Percentiles rank a stretch among this genome's conserved stretches.
These are phyloP conservation scores for Echinops telfairi DNA, from an alignment of 2,113 vertebrate genomes.

Conservation along the genomic window DNA sequence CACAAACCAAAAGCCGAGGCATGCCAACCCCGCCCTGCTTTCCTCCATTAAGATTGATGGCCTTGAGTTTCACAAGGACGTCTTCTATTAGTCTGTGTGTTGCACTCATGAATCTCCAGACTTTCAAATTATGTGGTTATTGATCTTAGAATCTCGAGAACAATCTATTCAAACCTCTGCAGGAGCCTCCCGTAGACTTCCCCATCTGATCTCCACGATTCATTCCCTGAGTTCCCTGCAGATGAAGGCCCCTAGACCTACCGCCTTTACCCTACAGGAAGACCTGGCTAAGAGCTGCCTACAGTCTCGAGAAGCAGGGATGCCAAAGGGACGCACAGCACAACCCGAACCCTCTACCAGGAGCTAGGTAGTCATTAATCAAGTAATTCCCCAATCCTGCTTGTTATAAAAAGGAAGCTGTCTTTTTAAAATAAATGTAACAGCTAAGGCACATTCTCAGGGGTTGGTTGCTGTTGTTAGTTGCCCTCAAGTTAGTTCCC, in stretches of 20 bases:
- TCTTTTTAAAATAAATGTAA: slow-evolving; percentile 23
- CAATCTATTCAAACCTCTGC: too few species aligned
- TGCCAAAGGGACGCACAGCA: slow-evolving; percentile 17
- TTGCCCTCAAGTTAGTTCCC: too few species aligned
- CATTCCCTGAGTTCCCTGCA: too few species aligned
- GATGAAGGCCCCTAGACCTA: too few species aligned
- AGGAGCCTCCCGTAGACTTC: too few species aligned
- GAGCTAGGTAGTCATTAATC: background rate
- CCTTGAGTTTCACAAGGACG: background rate
- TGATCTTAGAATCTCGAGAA: too few species aligned
- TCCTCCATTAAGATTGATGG: background rate
- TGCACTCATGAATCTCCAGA: too few species aligned
- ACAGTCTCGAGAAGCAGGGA: background rate
- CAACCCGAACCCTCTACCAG: background rate
- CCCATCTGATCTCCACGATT: too few species aligned
- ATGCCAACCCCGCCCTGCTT: background rate
- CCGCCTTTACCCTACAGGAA: background rate
- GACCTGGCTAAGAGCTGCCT: background rate
- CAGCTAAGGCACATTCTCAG: slow-evolving; percentile 22
- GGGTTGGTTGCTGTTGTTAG: background rate
- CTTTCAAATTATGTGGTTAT: too few species aligned
- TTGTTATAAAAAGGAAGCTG: background rate
- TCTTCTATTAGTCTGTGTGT: background rate
- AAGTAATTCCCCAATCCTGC: background rate
- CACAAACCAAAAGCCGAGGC: too few species aligned